phyloP scores from a whole-genome alignment of 2,113 vertebrate species.

The Amphiprion percula region DNA sequence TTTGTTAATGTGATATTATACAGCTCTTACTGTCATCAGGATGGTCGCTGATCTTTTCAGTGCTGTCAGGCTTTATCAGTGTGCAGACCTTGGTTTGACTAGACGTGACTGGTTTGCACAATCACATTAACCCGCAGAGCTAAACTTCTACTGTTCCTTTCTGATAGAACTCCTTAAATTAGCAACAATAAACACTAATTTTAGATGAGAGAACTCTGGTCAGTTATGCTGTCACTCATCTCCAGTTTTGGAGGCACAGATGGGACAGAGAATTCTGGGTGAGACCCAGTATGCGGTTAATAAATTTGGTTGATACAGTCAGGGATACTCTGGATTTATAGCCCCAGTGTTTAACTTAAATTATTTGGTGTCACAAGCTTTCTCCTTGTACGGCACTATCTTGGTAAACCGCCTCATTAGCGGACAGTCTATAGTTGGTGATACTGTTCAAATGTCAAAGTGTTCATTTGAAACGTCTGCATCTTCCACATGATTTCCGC shows the following conservation, averaged over 20 bases:
- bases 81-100: background rate
- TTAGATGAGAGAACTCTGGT: background rate
- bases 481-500: conserved; percentile 16
- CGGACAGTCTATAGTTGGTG: background rate
- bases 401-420: background rate
- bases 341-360: background rate
- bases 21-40: background rate
- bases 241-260: background rate
- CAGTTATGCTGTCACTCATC: too few species aligned
- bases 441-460: background rate
- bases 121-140: background rate
- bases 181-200: background rate
- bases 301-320: background rate
- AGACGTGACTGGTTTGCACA: background rate
- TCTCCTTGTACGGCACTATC: background rate
- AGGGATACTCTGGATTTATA: background rate
- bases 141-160: background rate
- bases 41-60: background rate
- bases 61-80: background rate
- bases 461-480: background rate
- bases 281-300: background rate
- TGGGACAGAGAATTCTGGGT: background rate
- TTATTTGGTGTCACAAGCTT: background rate
- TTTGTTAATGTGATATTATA: background rate
- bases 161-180: background rate